Base-by-base conservation (phyloP, 2,113 vertebrate genomes). In the Heterotilapia buettikoferi region DNA sequence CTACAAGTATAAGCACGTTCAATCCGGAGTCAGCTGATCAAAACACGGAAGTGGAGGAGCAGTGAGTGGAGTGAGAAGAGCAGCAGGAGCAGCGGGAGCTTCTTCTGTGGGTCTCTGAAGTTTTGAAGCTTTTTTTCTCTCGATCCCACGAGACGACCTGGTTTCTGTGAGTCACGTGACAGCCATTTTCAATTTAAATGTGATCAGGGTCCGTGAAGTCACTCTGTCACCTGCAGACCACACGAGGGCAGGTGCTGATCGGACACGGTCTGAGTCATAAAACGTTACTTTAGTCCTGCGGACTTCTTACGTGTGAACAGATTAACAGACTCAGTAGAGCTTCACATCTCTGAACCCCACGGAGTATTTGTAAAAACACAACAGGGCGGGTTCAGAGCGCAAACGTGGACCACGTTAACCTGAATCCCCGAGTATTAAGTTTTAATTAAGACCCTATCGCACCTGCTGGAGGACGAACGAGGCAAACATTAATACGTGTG, bases 31-130 rank as follows among this genome's bases (percentile, higher is more conserved):
- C 94, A 95, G 24, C 38, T 93, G 90, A 95, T 29, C 40, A 89
- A 76, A 94, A 95, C 88, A 93, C 89, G 94, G 94, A 95, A 94
- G 93, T n/a, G 61, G 21, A 36, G 40, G 1, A 43, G 16, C 3
- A 40, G 40, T 7, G 8, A 19, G 4, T 54, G 33, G 9, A 5
- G n/a, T 5, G 85, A 84, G 12, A 19, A 19, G 10, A 36, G 21
- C 7, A 4, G 5, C 3, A 9, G 12, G 45, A 29, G 61, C 26
- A 6, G 8, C 3, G 4, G 45, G 24, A 26, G 14, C 2, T 3
- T 5, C 6, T 29, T 29, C 26, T 6, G 3, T n/a, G 26, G 24
- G 24, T 54, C 36, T 53, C 14, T 3, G 2, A 40, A n/a, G 5
- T 6, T 8, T 45, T 26, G 31, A 53, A 5, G 21, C 9, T 7